Evolutionary conservation across 2,888 invertebrate species (phyloP), one percentile per base, ranked within the genome.

Genomic region (Pammene aurita): DNA sequence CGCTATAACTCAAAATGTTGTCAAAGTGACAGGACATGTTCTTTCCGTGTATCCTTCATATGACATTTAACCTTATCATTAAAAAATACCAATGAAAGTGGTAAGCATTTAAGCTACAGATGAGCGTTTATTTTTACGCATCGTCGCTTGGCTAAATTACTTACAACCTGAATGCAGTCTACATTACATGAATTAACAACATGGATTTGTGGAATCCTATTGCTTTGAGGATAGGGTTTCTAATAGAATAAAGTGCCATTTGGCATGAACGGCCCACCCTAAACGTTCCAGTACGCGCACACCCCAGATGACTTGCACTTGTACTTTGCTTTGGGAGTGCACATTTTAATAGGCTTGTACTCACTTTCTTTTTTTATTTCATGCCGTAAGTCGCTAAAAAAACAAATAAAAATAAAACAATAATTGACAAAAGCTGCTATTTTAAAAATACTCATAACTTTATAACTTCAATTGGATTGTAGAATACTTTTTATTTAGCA

Each of bases 221-320:
- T 0, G 11, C 50, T 44, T 18, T 34, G 9, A 14, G 4, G n/a
- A 11, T 38, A 67, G 5, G 56, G 67, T 35, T 57, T 16, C 42
- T 14, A 57, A 56, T 67, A 5, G 7, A 34, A 58, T 46, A 50
- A 38, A 11, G n/a, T 11, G 41, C 7, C 52, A 26, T 34, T 34
- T 44, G 78, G 80, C 79, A 80, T 76, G 76, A 72, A 72, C 68
- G 67, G 71, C 70, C 73, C 70, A 74, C 78, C 83, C 80, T 76
- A 78, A 80, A 81, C 81, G 80, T 83, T 80, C 77, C 77, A 52
- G 52, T 26, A 41, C 52, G 55, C 18, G 76, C 79, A 76, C 80
- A 83, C 86, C 89, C 85, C 79, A 76, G 80, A 81, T 90, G 88
- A 90, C 89, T 90, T 89, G 52, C 52, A 52, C 89, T 90, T 89